Base-by-base conservation (phyloP, 2,888 invertebrate species). In the Prosopocoilus inquinatus region DNA sequence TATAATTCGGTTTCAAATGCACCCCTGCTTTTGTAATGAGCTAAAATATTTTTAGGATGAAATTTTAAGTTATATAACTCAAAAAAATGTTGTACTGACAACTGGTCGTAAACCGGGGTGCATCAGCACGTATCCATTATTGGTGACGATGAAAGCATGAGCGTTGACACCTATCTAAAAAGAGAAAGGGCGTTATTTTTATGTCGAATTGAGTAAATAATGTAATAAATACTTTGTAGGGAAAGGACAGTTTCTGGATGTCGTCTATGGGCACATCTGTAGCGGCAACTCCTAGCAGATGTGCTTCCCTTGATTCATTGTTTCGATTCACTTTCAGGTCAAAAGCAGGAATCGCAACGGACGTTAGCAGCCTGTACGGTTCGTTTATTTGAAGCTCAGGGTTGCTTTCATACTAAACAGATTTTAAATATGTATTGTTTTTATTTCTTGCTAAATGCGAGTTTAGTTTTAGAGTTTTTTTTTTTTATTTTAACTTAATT, bases 111-210 rank as follows among this genome's bases (percentile, higher is more conserved):
- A 83, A 71, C 96, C 90, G 0, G 98, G 98, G 83, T 99, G 98
- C 66, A 94, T 85, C 52, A 99, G 80, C 39, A 98, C 83, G 75
- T 96, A 96, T 1, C 98, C 98, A 76, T 98, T 97, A 75, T 96
- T 96, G 67, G 95, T 97, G 13, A 97, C 90, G 66, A 96, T 91
- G 78, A 98, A 97, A 1, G 95, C 91, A 78, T 97, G 98, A 0
- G 94, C 96, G 75, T 95, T 96, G 0, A 95, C 95, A 20, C 98
- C 98, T 51, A 97, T 86, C 91, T 95, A 79, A 67, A 83, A 81
- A 33, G 44, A 50, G 35, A 20, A 9, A 39, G n/a, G 28, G 2
- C 13, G 20, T 34, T 16, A 9, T 33, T 16, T 20, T 13, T 34
- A 2, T 43, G 38, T 28, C 1, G 20, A 28, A n/a, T n/a, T n/a